phyloP scores from a whole-genome alignment of 2,113 vertebrate species.

The Microtus richardsoni region DNA sequence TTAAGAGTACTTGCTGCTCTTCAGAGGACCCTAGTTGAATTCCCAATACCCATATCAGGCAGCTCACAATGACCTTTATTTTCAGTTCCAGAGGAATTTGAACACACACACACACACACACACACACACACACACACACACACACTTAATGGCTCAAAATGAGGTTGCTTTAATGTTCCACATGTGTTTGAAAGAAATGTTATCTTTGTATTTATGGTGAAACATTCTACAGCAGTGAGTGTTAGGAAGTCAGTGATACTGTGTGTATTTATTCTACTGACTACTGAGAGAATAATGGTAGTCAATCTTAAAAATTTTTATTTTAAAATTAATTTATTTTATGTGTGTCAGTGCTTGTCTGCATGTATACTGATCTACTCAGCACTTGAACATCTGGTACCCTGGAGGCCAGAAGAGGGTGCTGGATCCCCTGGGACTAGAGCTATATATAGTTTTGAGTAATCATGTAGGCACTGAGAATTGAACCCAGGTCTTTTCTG shows the following conservation, averaged over 20 bases:
- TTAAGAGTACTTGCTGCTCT: background rate
- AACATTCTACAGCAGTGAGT: background rate
- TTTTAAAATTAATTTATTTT: background rate
- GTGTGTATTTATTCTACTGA: background rate
- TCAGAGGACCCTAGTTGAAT: background rate
- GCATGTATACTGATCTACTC: background rate
- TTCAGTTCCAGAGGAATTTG: background rate
- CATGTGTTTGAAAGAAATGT: accelerated
- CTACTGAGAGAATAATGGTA: background rate
- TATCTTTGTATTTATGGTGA: background rate
- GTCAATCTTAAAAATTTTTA: background rate
- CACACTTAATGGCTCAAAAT: background rate
- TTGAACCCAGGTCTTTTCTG: background rate
- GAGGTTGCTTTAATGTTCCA: background rate
- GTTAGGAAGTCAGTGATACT: background rate
- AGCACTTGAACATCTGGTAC: background rate
- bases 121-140: background rate
- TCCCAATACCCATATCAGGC: background rate
- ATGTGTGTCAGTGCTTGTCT: background rate
- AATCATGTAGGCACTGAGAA: background rate
- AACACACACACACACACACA: background rate
- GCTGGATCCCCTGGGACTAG: background rate
- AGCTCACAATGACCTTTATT: background rate
- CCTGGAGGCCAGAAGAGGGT: background rate
- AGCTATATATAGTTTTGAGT: background rate